phyloP scores from a whole-genome alignment of 2,113 vertebrate species.

The Hyaena hyaena region DNA sequence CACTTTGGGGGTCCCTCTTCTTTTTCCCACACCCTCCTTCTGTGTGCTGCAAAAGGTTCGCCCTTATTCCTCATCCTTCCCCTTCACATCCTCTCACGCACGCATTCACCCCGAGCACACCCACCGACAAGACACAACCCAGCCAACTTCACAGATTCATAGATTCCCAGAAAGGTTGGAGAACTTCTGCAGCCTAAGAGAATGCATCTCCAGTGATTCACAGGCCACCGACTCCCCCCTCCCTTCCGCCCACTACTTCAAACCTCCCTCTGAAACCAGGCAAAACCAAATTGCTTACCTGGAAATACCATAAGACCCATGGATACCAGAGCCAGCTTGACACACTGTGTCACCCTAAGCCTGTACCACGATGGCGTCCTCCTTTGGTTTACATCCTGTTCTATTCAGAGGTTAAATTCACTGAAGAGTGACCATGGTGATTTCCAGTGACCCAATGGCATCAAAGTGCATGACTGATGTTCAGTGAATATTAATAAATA shows the following conservation, averaged over 20 bases:
- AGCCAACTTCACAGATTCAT: background rate
- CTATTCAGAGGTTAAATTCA: background rate
- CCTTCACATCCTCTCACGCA: background rate
- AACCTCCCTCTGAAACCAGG: background rate
- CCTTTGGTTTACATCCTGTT: background rate
- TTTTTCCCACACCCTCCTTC: background rate
- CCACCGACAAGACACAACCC: background rate
- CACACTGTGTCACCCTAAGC: background rate
- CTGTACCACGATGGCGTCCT: background rate
- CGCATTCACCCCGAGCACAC: background rate
- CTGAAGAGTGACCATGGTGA: background rate
- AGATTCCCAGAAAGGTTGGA: background rate
- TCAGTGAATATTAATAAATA: slow-evolving; percentile 66
- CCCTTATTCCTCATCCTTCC: background rate
- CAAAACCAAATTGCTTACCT: background rate
- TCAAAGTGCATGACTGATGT: background rate
- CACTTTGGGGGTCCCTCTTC: background rate
- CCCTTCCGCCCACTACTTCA: no score
- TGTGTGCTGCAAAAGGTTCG: rapidly evolving
- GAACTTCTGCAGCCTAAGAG: background rate
- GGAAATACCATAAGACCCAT: background rate
- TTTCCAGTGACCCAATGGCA: slow-evolving; percentile 18
- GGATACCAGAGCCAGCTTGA: background rate
- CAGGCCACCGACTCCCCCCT: rapidly evolving
- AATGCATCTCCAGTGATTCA: background rate